These are phyloP conservation scores for Ciconia stormi DNA, from an alignment of 2,113 vertebrate species.

Conservation along the genomic window DNA sequence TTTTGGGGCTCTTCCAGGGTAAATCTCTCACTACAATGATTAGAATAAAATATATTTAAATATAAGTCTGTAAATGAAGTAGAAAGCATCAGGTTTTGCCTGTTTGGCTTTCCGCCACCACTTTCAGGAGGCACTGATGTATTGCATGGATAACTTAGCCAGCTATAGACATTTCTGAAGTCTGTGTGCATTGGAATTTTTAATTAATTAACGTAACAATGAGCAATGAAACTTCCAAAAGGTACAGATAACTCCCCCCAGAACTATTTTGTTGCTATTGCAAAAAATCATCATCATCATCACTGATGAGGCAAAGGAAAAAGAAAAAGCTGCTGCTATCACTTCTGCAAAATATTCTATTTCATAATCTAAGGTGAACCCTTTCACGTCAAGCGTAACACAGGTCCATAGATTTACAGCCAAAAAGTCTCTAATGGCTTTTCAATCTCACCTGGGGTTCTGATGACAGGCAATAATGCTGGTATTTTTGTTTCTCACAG, in stretches of 20 bases:
- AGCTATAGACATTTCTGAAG: not conserved
- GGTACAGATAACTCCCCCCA: not conserved
- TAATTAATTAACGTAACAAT: not conserved
- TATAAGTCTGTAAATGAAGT: constrained; percentile 48
- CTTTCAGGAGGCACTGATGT: not conserved
- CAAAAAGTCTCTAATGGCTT: not conserved
- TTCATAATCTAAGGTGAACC: not conserved
- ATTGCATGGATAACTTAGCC: not conserved
- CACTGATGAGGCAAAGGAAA: not conserved
- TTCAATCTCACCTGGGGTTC: constrained; percentile 68
- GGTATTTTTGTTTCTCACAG: constrained; percentile 54
- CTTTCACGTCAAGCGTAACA: not conserved
- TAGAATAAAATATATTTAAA: constrained; percentile 66
- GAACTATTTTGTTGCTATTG: not conserved
- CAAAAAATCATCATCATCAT: not conserved
- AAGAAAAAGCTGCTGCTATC: not conserved
- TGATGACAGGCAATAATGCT: constrained; percentile 37
- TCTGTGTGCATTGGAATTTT: not conserved
- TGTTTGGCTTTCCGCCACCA: not conserved
- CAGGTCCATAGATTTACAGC: not conserved
- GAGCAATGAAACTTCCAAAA: not conserved
- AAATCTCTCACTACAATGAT: constrained; percentile 56
- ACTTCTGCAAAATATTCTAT: not conserved
- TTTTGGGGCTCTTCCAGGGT: constrained; percentile 30
- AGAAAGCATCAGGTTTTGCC: not conserved